Percentiles rank a stretch among this genome's conserved stretches.
These are phyloP conservation scores for Pyrocephalus nanus DNA, from an alignment of 2,797 vertebrate species.

Conservation along the genomic window DNA sequence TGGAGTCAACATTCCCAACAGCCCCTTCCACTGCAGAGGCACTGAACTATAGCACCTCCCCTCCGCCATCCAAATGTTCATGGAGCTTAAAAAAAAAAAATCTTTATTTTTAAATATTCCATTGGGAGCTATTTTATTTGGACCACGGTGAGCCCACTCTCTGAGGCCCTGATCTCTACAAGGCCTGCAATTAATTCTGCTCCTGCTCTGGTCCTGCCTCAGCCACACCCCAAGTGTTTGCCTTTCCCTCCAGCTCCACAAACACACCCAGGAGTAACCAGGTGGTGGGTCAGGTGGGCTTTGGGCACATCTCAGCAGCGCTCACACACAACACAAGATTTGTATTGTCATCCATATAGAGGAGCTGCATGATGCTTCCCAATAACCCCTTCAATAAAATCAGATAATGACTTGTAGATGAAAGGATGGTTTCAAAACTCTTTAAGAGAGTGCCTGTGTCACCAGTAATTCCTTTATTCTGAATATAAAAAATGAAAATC, in stretches of 20 bases:
- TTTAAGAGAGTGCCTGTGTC: not conserved
- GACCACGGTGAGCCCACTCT: rapidly evolving
- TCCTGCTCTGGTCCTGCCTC: not conserved
- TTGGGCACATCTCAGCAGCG: not conserved
- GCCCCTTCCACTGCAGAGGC: not conserved
- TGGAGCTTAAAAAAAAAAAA: not conserved
- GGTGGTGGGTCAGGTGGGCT: not conserved
- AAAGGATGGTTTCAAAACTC: not conserved
- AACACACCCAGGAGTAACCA: not conserved
- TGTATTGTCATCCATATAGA: not conserved
- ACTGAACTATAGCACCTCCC: rapidly evolving
- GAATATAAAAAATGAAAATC: not conserved
- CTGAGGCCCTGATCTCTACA: not conserved
- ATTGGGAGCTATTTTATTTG: not conserved
- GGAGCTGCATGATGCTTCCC: not conserved
- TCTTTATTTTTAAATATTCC: not conserved
- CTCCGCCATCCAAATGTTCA: rapidly evolving
- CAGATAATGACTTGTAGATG: not conserved
- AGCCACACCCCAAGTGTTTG: rapidly evolving
- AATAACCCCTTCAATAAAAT: not conserved
- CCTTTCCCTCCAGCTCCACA: not conserved
- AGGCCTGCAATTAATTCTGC: not conserved
- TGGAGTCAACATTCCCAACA: not conserved
- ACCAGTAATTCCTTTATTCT: not conserved
- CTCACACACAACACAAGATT: not conserved